A percentile compares a stretch with the other conserved stretches of the same genome.
phyloP scores from a whole-genome alignment of 2,888 invertebrate species.

The Eilema sororculum region DNA sequence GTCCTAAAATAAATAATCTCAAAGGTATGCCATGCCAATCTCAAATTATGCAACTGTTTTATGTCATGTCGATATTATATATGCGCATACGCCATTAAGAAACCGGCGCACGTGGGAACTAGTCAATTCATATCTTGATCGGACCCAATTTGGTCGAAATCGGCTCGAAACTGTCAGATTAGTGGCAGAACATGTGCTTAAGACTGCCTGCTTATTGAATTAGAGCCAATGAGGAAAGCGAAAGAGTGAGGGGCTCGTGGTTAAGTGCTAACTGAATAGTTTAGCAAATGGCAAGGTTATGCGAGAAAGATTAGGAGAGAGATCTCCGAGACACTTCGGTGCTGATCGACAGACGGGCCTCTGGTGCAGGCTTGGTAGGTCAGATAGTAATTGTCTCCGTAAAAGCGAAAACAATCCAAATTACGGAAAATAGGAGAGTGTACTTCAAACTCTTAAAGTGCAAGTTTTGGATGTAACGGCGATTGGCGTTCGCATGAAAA shows the following conservation, averaged over 20 bases:
- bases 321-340: too few species aligned
- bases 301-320: too few species aligned
- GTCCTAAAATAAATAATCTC: slow-evolving; percentile 16
- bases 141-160: neutral
- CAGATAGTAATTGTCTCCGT: neutral
- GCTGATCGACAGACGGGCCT: too few species aligned
- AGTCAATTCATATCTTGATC: neutral
- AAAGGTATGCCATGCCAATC: slow-evolving; percentile 8
- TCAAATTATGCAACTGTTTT: slow-evolving; percentile 27
- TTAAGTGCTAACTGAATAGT: too few species aligned
- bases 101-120: slow-evolving; percentile 34
- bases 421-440: too few species aligned
- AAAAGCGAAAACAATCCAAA: too few species aligned
- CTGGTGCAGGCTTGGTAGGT: too few species aligned
- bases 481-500: too few species aligned
- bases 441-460: too few species aligned
- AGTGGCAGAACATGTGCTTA: neutral
- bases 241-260: neutral
- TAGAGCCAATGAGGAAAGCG: neutral
- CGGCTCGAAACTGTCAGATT: neutral
- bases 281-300: too few species aligned
- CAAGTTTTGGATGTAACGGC: too few species aligned
- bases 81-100: slow-evolving; percentile 30
- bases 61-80: slow-evolving; percentile 35
- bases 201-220: neutral